These are phyloP conservation scores for Tetragonula carbonaria DNA, from an alignment of 2,888 invertebrate genomes.

Conservation along the genomic window DNA sequence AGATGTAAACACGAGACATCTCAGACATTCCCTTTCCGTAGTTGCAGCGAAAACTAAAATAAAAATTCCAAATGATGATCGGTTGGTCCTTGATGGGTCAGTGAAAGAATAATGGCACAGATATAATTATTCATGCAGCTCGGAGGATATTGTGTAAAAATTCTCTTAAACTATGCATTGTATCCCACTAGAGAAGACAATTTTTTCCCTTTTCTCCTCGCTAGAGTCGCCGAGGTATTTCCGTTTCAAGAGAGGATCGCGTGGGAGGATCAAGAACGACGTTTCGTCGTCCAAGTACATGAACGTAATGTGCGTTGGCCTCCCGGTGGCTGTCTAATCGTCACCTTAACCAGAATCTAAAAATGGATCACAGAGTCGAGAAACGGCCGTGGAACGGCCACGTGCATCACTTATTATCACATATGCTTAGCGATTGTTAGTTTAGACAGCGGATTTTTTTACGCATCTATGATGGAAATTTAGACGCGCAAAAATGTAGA, in stretches of 20 bases:
- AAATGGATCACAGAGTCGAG: constrained; percentile 48
- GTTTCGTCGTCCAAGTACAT: constrained; percentile 32
- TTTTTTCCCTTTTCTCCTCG: not conserved
- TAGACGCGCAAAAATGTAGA: too few relatives aligned
- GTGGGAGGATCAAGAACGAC: constrained; percentile 30
- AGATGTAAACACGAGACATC: too few relatives aligned
- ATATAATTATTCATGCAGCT: not conserved
- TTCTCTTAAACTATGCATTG: not conserved
- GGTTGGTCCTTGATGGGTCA: too few relatives aligned
- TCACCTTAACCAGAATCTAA: constrained; percentile 64
- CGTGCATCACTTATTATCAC: constrained; percentile 27
- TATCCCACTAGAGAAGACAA: constrained; percentile 1
- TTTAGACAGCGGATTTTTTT: too few relatives aligned
- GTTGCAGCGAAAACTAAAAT: too few relatives aligned
- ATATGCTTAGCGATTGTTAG: not conserved
- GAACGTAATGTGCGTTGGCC: constrained; percentile 46
- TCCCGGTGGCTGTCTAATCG: constrained; percentile 56
- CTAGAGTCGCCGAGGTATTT: not conserved
- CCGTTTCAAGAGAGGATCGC: constrained; percentile 6
- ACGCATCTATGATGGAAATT: too few relatives aligned
- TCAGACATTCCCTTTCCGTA: too few relatives aligned
- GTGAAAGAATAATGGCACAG: not conserved
- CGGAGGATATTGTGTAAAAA: not conserved
- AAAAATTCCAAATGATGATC: too few relatives aligned
- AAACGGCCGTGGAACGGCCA: constrained; percentile 34